Base-by-base conservation (phyloP, 2,797 vertebrate genomes). In the Antrozous pallidus region DNA sequence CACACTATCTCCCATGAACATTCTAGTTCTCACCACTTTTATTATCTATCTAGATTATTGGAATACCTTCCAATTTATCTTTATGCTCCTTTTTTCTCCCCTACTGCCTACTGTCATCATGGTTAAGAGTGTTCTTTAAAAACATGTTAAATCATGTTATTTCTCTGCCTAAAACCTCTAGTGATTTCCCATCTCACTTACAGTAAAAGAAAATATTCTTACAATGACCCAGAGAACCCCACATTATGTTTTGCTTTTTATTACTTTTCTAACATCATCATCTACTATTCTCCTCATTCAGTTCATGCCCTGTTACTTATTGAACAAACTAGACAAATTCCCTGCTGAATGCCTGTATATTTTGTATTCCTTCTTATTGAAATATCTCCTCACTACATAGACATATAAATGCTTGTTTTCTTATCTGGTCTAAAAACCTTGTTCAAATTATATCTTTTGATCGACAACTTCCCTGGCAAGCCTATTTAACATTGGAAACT, bases 251-350 rank as follows among this genome's bases (percentile, higher is more conserved):
- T 91, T 93, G 24, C 69, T 84, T 94, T 94, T 81, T 77, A 95
- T 92, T 96, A 42, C 54, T 90, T 70, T 93, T 78, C 63, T 90
- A 54, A 94, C 56, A 33, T 95, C 16, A 42, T 90, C 26, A 11
- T 17, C 47, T 93, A 14, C 11, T 81, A 42, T 61, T 67, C 42
- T 56, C n/a, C 38, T 79, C 40, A 45, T 77, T 94, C 71, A 67
- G 56, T 86, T 88, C 83, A 86, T 61, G n/a, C 13, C 73, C 85
- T 95, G 20, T 9, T 91, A 75, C 47, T 78, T 94, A 93, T 24
- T 91, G 92, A 93, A 77, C 71, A 91, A 61, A 70, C n/a, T 45
- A 63, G 75, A 96, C 45, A 94, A 67, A 93, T 87, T 91, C 18
- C 24, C 36, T 79, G 5, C 45, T 75, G 38, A 54, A 56, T 58